Percentiles rank a stretch among this genome's conserved stretches.
Conservation (phyloP, 2,888 invertebrate genomes). For the Sminthurinus aureus region DNA sequence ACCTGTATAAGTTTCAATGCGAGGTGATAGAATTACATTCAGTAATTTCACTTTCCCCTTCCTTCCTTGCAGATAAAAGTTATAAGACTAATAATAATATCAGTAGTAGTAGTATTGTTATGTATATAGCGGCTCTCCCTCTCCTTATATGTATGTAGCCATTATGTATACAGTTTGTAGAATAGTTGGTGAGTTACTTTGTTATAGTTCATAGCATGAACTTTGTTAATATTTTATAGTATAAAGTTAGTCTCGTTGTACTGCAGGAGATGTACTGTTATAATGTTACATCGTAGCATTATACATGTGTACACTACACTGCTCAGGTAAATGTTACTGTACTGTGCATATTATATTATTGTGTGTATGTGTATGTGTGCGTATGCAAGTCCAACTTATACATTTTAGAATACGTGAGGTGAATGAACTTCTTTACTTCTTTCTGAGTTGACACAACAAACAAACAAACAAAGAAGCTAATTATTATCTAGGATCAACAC, state of each 20-base stretch:
- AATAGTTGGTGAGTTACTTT: neutral
- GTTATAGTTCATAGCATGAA: neutral
- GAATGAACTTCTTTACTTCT: slow-evolving; percentile 2
- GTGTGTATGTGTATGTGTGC: too few species aligned
- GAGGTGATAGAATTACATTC: slow-evolving; percentile 27
- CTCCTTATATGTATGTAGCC: neutral
- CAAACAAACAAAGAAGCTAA: neutral
- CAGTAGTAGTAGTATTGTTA: neutral
- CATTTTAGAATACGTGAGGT: neutral
- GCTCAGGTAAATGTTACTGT: too few species aligned
- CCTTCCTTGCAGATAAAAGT: neutral
- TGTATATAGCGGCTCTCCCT: neutral
- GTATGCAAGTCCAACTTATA: too few species aligned
- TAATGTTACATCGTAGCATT: neutral
- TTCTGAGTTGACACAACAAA: neutral
- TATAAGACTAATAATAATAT: slow-evolving; percentile 1
- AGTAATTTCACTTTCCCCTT: slow-evolving; percentile 23
- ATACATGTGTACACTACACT: neutral
- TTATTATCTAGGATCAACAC: neutral
- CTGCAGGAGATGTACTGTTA: neutral
- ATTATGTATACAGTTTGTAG: too few species aligned
- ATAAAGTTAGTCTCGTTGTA: neutral
- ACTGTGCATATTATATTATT: too few species aligned
- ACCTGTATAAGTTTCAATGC: neutral
- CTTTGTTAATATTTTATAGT: neutral